Percentiles rank a stretch among this genome's conserved stretches.
phyloP scores from a whole-genome alignment of 2,113 vertebrate genomes.

The Peucedramus taeniatus region DNA sequence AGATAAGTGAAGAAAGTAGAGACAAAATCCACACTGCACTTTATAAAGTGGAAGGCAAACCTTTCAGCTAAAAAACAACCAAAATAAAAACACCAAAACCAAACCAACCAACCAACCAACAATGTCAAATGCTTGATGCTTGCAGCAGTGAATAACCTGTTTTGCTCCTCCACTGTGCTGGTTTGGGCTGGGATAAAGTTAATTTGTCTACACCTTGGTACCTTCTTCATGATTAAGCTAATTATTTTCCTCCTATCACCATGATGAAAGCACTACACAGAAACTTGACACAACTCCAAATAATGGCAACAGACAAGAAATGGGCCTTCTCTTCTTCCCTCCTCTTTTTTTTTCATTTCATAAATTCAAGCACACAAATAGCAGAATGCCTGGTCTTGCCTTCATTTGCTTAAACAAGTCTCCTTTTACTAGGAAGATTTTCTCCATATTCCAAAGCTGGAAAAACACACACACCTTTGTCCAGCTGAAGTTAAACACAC shows the following conservation, averaged over 20 bases:
- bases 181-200: neutral
- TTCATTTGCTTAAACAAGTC: neutral
- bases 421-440: neutral
- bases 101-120: neutral
- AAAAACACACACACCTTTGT: neutral
- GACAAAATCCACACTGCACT: neutral
- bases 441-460: neutral
- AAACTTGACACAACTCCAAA: neutral
- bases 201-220: neutral
- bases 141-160: neutral
- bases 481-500: neutral
- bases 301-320: neutral
- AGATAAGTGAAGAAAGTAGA: neutral
- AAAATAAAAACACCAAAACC: neutral
- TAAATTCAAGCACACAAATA: neutral
- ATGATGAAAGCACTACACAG: neutral
- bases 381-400: neutral
- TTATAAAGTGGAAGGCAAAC: neutral
- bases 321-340: rapidly evolving
- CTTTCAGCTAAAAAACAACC: neutral
- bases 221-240: neutral
- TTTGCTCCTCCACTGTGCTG: neutral
- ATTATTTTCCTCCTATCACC: neutral
- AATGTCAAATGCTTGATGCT: neutral
- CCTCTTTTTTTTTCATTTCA: neutral